Conservation (phyloP, 2,797 vertebrate species). For the Lemur catta region DNA sequence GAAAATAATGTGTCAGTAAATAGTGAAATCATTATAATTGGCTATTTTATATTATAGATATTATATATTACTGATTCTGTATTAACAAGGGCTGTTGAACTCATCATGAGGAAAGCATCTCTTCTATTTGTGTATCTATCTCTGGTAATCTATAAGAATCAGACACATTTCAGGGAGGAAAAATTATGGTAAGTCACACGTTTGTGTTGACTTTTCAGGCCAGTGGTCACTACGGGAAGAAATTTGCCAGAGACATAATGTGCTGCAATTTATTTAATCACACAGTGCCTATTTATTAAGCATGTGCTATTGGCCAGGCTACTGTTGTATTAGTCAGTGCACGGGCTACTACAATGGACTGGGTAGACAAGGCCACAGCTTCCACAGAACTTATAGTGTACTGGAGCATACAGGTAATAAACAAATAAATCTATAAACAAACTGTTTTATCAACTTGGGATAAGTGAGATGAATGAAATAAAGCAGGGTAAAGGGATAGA, state of each 20-base stretch:
- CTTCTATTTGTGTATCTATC: neutral
- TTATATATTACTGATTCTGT: neutral
- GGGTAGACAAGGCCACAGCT: neutral
- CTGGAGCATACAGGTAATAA: neutral
- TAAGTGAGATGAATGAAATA: neutral
- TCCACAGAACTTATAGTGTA: neutral
- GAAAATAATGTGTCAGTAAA: neutral
- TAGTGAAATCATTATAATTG: neutral
- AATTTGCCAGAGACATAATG: neutral
- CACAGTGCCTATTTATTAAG: neutral
- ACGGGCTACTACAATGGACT: neutral
- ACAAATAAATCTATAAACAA: neutral
- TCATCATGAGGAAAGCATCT: neutral
- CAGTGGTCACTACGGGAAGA: neutral
- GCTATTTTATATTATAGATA: neutral
- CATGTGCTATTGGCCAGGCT: neutral
- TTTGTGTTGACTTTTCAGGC: neutral
- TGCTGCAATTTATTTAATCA: neutral
- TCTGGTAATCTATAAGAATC: neutral
- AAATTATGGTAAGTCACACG: neutral
- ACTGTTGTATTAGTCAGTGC: neutral
- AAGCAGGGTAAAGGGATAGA: neutral
- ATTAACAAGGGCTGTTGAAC: neutral
- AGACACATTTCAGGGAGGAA: neutral
- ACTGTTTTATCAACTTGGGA: neutral